Evolutionary conservation across 2,888 invertebrate species (phyloP), one percentile per base, ranked within the genome.

Genomic region (Pristionchus japonicus): DNA sequence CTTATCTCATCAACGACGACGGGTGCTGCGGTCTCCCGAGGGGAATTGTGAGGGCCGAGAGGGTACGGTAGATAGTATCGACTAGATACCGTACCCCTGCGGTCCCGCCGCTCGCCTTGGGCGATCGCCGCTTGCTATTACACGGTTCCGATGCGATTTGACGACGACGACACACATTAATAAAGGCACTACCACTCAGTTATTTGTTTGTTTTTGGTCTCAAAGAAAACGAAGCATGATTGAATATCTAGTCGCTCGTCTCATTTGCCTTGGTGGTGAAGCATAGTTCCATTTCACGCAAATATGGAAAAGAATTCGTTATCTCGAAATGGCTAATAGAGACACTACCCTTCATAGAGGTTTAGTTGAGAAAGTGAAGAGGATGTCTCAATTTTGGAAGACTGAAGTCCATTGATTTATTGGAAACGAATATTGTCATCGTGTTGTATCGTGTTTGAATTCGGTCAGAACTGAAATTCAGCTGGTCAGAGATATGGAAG

Each of bases 121-220:
- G 3, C 34, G 52, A 11, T n/a, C 57, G 83, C 57, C 57, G 52
- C 83, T 27, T 64, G 61, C 4, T 31, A 23, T 27, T 27, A 27
- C 43, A 47, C 64, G 40, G 85, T 61, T 64, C 49, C 85, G 43
- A 47, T 64, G 40, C 61, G 27, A 43, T 64, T n/a, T n/a, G n/a
- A n/a, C n/a, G n/a, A n/a, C n/a, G 61, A 85, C 64, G 85, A 85
- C 64, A 64, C 61, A 61, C 34, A 85, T 9, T 85, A 64, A 85
- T 85, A 85, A 85, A 85, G 61, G 27, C 61, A 85, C 64, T 64
- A 64, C 64, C 85, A 85, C 85, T 85, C 85, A 85, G 40, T 64
- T 52, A 64, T 20, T 64, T 61, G 47, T 49, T 43, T 31, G 3
- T 70, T 15, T 70, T 17, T 9, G 31, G 31, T 3, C 13, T 11